Percentiles rank a stretch among this genome's conserved stretches.
Conservation (phyloP, 2,888 invertebrate species). For the Synanthedon andrenaeformis region DNA sequence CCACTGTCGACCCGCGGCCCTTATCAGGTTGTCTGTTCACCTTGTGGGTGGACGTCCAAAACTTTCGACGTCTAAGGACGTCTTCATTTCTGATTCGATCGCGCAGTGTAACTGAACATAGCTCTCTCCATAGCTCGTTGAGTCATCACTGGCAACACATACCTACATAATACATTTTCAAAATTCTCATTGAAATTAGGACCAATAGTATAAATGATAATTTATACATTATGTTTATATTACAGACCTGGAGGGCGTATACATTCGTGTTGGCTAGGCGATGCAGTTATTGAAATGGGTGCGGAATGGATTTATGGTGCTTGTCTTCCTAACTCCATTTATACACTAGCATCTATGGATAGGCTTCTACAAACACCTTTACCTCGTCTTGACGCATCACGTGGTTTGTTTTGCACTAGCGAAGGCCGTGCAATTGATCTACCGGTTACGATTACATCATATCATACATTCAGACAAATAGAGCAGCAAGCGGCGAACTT, state of each 20-base stretch:
- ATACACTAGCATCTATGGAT: conserved; percentile 77
- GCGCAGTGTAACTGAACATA: no score
- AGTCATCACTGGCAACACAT: not conserved
- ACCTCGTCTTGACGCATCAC: conserved; percentile 60
- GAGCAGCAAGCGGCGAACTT: conserved; percentile 75
- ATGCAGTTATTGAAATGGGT: conserved; percentile 82
- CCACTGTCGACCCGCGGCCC: no score
- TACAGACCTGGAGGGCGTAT: conserved; percentile 81
- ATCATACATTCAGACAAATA: conserved; percentile 75
- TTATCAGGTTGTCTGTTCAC: no score
- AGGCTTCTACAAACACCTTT: conserved; percentile 73
- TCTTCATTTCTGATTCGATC: no score
- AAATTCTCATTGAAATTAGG: no score
- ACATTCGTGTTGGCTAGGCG: conserved; percentile 82
- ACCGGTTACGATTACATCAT: conserved; percentile 73
- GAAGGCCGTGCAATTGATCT: conserved; percentile 76
- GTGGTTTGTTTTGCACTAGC: conserved; percentile 76
- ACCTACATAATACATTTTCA: not conserved
- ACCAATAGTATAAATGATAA: no score
- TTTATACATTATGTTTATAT: not conserved
- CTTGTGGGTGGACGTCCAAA: no score
- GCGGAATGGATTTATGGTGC: conserved; percentile 81
- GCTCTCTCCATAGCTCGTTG: no score
- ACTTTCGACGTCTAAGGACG: no score
- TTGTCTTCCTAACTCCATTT: conserved; percentile 78